These are phyloP conservation scores for Apis mellifera DNA, from an alignment of 1,140 invertebrate genomes.

Conservation along the genomic window Amel_HAv3.1 CM009943.2:5661001-5661500, in stretches of 20 bases:
- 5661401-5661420: conserved; percentile 57
- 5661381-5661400: conserved; percentile 35
- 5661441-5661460: conserved; percentile 48
- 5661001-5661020: conserved; percentile 37
- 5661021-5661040: conserved; percentile 60
- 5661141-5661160: conserved; percentile 45
- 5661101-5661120: conserved; percentile 50
- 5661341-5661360: conserved; percentile 68
- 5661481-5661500: conserved; percentile 25
- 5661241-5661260: conserved; percentile 56
- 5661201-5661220: conserved; percentile 43
- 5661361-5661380: conserved; percentile 58
- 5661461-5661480: neutral
- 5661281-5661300: conserved; percentile 74
- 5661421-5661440: conserved; percentile 62
- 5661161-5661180: conserved; percentile 32
- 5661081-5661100: conserved; percentile 64
- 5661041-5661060: conserved; percentile 62
- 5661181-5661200: conserved; percentile 25
- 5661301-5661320: conserved; percentile 75
- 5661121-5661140: conserved; percentile 40
- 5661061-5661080: conserved; percentile 59
- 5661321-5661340: conserved; percentile 70
- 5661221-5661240: conserved; percentile 47
- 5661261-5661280: conserved; percentile 75